Evolutionary conservation across 2,797 vertebrate genomes (phyloP).

Genomic region (Lepus oiostolus): DNA sequence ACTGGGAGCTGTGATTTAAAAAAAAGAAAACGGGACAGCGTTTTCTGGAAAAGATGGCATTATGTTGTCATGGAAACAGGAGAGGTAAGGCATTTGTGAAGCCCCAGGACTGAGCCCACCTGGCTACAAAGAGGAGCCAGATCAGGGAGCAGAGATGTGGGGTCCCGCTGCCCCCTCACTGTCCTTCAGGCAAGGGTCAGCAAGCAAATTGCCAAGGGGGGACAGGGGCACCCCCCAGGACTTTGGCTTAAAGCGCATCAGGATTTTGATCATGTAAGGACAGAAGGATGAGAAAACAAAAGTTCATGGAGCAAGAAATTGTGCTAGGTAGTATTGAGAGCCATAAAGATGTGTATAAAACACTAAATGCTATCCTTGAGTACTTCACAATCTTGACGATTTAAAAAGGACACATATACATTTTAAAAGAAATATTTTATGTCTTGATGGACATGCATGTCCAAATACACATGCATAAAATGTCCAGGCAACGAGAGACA

Average conservation of each 20-base stretch:
- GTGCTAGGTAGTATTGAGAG: neutral
- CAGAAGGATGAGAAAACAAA: conserved; percentile 9
- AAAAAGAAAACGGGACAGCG: conserved; percentile 45
- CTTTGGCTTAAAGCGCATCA: neutral
- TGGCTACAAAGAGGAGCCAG: conserved; percentile 50
- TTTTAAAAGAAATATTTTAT: conserved; percentile 13
- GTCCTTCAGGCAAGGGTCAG: neutral
- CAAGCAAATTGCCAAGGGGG: neutral
- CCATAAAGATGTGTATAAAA: neutral
- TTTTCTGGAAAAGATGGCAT: conserved; percentile 12
- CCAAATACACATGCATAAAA: neutral
- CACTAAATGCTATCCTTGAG: neutral
- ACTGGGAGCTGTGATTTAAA: conserved; percentile 35
- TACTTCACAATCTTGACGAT: neutral
- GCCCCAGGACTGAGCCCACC: conserved; percentile 16
- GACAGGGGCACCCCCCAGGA: neutral
- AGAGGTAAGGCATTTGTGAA: conserved; percentile 40
- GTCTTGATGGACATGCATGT: neutral
- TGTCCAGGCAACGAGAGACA: neutral
- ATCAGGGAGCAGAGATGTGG: neutral
- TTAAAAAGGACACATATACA: neutral
- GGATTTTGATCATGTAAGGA: neutral
- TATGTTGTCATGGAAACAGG: conserved; percentile 72
- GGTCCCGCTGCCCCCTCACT: neutral
- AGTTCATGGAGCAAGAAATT: neutral